These are phyloP conservation scores for Xiphias gladius DNA, from an alignment of 2,113 vertebrate species.

Conservation along the genomic window DNA sequence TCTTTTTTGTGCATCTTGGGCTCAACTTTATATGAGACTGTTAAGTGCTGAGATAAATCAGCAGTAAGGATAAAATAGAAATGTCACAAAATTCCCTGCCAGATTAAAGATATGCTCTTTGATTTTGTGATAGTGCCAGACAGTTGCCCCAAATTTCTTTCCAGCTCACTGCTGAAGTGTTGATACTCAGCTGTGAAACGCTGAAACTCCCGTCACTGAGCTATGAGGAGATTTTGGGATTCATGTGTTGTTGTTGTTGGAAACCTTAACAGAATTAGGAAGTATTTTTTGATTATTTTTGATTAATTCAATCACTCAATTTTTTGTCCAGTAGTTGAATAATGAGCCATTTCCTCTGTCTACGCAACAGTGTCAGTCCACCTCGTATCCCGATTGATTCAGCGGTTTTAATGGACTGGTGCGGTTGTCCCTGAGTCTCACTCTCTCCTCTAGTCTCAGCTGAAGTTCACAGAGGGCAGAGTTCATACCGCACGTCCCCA, in stretches of 20 bases:
- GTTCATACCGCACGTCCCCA: slow-evolving; percentile 78
- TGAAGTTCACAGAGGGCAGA: slow-evolving; percentile 80
- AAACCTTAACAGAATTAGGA: neutral
- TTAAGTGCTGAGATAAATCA: neutral
- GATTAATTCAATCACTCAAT: neutral
- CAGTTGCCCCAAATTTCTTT: slow-evolving; percentile 2
- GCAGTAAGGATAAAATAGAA: slow-evolving; percentile 3
- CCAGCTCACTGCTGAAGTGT: neutral
- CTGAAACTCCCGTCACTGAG: neutral
- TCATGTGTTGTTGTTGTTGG: neutral
- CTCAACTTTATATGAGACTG: neutral
- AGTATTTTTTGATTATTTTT: neutral
- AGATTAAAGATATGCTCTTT: neutral
- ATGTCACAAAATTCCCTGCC: neutral
- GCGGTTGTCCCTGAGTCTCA: slow-evolving; percentile 40
- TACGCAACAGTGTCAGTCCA: slow-evolving; percentile 26
- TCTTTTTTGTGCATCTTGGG: neutral
- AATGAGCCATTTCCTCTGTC: slow-evolving; percentile 49
- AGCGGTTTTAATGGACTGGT: slow-evolving; percentile 66
- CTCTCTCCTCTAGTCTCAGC: slow-evolving; percentile 60
- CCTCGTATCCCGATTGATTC: slow-evolving; percentile 61
- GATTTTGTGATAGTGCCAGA: neutral
- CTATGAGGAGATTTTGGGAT: neutral
- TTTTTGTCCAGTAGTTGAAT: slow-evolving; percentile 25
- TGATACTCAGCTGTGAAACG: neutral